Evolutionary conservation across 64 coral and sea anemone genomes (phyloP).

Genomic region (Stichodactyla helianthus): DNA sequence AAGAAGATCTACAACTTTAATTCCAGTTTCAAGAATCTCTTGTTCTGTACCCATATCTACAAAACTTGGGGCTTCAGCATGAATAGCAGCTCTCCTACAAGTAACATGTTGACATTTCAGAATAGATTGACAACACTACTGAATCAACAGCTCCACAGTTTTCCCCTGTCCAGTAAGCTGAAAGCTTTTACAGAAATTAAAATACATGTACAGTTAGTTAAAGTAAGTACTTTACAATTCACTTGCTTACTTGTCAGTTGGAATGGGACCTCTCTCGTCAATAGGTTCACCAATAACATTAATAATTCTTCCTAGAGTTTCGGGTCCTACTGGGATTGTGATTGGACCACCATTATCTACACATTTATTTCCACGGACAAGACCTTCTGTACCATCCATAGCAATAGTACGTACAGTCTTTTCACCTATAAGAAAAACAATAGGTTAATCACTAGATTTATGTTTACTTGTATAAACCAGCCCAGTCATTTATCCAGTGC

Average conservation of each 20-base stretch:
- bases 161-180: too few relatives aligned
- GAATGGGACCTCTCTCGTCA: slow-evolving; percentile 92
- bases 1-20: slow-evolving; percentile 98
- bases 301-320: slow-evolving; percentile 98
- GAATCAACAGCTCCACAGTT: background rate
- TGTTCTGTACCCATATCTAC: slow-evolving; percentile 99
- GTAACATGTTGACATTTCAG: background rate
- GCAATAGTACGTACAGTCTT: slow-evolving; percentile 97
- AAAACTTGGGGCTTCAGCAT: slow-evolving; percentile 99
- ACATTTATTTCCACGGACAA: slow-evolving; percentile 86
- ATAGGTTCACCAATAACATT: slow-evolving; percentile 98
- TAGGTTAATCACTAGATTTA: background rate
- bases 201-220: too few relatives aligned
- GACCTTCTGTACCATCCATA: slow-evolving; percentile 99
- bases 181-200: too few relatives aligned
- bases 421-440: slow-evolving; percentile 57
- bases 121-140: background rate
- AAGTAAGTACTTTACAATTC: background rate
- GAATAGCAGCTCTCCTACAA: slow-evolving; percentile 83
- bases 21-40: slow-evolving; percentile 96
- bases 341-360: slow-evolving; percentile 90
- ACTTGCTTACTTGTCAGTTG: slow-evolving; percentile 70
- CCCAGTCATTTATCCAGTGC: background rate
- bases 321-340: slow-evolving; percentile 91
- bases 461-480: background rate